Evolutionary conservation across 2,797 vertebrate genomes (phyloP), one percentile per base, ranked within the genome.

Genomic region (Hippopotamyrus pictus): DNA sequence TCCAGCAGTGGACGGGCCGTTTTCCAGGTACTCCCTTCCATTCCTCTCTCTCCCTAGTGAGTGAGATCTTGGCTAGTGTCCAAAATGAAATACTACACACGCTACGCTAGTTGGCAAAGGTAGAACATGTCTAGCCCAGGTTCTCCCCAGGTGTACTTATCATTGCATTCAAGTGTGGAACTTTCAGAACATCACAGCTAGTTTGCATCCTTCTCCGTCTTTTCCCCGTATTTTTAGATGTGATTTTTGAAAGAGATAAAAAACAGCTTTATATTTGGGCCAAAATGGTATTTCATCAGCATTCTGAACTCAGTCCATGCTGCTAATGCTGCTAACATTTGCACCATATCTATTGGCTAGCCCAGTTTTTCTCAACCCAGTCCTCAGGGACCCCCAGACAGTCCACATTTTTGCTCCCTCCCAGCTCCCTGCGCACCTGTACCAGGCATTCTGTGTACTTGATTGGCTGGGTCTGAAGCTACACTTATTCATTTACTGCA

Each of bases 1-100:
- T 94, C 91, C 50, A 93, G 88, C 86, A 91, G 89, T 92, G 92
- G 91, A 12, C 17, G 0, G 6, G 86, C 85, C 90, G 90, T 54
- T 90, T 90, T 93, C 46, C 94, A 95, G 94, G 96, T 97, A 69
- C 91, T 90, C 57, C 25, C 19, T 29, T 44, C 7, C 17, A 46
- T 79, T 46, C 19, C 14, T n/a, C 29, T 50, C 46, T 51, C 14
- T 22, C 65, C 5, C 51, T 37, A 41, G n/a, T 48, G 46, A n/a
- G 22, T 29, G 22, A 12, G 82, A 48, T 51, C 1, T 84, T 29
- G 19, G 82, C 44, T 25, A 17, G 41, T 50, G 17, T 44, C 79
- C 79, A n/a, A 11, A 48, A 22, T 48, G n/a, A n/a, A 48, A 83
- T 83, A n/a, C n/a, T 11, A 22, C 2, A n/a, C 17, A 0, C 41